Evolutionary conservation across 2,888 invertebrate species (phyloP).

Genomic region (Stenoptilia bipunctidactyla): DNA sequence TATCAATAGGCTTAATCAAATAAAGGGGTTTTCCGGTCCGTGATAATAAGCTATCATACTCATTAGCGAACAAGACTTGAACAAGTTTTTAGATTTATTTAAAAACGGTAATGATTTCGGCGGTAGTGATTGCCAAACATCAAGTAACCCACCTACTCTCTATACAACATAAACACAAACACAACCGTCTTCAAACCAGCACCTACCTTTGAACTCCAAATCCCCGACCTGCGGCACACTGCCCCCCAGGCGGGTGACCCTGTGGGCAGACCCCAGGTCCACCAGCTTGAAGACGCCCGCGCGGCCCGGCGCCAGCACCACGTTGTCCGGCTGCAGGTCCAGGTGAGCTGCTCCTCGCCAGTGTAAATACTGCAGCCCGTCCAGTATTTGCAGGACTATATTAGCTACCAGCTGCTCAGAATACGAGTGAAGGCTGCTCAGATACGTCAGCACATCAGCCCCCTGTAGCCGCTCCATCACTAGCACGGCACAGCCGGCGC

Average conservation of each 20-base stretch:
- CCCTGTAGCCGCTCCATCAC: conserved; percentile 90
- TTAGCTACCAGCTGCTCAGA: conserved; percentile 92
- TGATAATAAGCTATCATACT: too few species aligned
- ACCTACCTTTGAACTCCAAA: conserved; percentile 79
- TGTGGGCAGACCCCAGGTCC: conserved; percentile 91
- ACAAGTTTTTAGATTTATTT: too few species aligned
- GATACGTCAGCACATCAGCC: conserved; percentile 90
- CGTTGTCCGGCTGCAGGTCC: conserved; percentile 94
- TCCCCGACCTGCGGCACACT: conserved; percentile 78
- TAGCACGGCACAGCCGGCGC: conserved; percentile 77
- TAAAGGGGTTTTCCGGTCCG: too few species aligned
- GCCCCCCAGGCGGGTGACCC: conserved; percentile 83
- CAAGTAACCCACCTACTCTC: too few species aligned
- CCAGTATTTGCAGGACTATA: conserved; percentile 87
- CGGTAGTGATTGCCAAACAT: too few species aligned
- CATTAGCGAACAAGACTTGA: too few species aligned
- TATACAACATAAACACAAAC: too few species aligned
- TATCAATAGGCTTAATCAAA: too few species aligned
- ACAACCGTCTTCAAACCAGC: too few species aligned
- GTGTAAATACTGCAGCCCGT: conserved; percentile 94
- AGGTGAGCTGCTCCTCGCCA: conserved; percentile 92
- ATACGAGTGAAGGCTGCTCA: conserved; percentile 90
- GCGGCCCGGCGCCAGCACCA: conserved; percentile 90
- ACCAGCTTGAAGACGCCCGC: conserved; percentile 90
- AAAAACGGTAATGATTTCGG: too few species aligned